These are phyloP conservation scores for Drosophila chauvacae DNA, from an alignment of 1,140 invertebrate species.

Conservation along the genomic window DNA sequence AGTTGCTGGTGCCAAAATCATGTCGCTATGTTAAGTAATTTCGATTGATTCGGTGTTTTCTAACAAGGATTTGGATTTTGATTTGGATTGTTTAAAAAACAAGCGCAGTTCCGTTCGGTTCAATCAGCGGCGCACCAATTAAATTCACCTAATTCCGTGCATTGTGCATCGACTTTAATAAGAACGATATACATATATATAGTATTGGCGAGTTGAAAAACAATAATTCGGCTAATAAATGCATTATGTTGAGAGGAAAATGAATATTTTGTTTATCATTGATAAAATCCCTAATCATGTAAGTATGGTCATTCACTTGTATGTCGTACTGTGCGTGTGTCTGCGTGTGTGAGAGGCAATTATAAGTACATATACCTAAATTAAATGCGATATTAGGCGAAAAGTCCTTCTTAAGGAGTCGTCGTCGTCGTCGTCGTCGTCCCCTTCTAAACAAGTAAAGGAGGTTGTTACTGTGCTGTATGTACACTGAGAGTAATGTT, in stretches of 20 bases:
- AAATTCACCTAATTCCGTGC: conserved; percentile 22
- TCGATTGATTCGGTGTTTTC: conserved; percentile 30
- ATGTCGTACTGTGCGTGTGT: conserved; percentile 6
- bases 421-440: background rate
- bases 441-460: background rate
- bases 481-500: background rate
- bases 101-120: conserved; percentile 1
- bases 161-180: conserved; percentile 18
- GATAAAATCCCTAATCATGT: conserved; percentile 35
- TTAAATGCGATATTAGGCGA: conserved; percentile 11
- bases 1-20: conserved; percentile 30
- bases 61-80: conserved; percentile 11
- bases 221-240: conserved; percentile 26
- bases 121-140: conserved; percentile 3
- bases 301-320: conserved; percentile 31
- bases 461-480: background rate
- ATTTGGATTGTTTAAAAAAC: conserved; percentile 19
- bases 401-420: background rate
- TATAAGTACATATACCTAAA: conserved; percentile 32
- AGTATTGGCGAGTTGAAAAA: conserved; percentile 8
- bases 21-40: conserved; percentile 48
- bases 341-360: conserved; percentile 23
- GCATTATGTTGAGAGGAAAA: conserved; percentile 18
- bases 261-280: conserved; percentile 35
- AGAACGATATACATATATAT: background rate